phyloP scores from a whole-genome alignment of 2,113 vertebrate species.

The Nerophis lumbriciformis region DNA sequence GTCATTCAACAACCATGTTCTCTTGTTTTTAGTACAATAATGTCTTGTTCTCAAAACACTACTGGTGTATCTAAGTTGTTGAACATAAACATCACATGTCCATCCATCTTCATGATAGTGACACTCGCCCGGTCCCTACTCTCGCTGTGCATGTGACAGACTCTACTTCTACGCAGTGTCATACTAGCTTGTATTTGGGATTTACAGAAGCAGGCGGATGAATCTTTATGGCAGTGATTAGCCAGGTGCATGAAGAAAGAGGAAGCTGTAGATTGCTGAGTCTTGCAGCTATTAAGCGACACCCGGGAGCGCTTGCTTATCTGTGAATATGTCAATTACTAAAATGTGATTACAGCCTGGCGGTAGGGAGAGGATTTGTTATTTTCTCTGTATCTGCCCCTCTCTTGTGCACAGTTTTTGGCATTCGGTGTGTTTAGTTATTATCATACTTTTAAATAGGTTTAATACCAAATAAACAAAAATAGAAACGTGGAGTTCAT shows the following conservation, averaged over 20 bases:
- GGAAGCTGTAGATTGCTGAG: constrained; percentile 36
- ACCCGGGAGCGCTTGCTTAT: constrained; percentile 38
- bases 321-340: constrained; percentile 53
- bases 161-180: neutral
- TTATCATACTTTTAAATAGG: neutral
- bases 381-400: constrained; percentile 15
- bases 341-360: constrained; percentile 54
- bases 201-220: constrained; percentile 35
- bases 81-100: too few species aligned
- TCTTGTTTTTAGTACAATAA: too few species aligned
- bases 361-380: constrained; percentile 49
- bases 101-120: too few species aligned
- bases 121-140: too few species aligned
- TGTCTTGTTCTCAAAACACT: too few species aligned
- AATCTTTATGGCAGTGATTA: constrained; percentile 46
- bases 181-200: constrained; percentile 8
- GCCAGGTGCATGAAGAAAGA: constrained; percentile 26
- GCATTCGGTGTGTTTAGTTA: neutral
- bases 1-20: too few species aligned
- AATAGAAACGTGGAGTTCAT: too few species aligned
- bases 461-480: too few species aligned
- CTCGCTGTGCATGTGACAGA: neutral
- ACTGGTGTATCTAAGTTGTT: too few species aligned
- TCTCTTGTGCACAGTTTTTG: neutral
- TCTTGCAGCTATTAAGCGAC: constrained; percentile 44